phyloP scores from a whole-genome alignment of 2,888 invertebrate species.

The Agrilus mali region DNA sequence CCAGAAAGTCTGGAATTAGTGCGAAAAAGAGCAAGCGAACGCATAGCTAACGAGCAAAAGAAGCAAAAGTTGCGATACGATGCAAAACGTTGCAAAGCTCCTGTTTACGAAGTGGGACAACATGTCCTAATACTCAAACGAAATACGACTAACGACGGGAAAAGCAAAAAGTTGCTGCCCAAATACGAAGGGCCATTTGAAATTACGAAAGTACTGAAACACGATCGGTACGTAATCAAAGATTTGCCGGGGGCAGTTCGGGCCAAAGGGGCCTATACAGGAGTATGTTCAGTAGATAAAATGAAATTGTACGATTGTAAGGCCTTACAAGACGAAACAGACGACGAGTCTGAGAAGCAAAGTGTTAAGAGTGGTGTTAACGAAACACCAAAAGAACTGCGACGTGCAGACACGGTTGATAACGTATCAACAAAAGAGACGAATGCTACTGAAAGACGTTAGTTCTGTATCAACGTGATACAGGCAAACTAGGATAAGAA shows the following conservation, averaged over 20 bases:
- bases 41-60: not conserved
- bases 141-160: not conserved
- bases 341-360: too few species aligned
- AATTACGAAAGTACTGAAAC: not conserved
- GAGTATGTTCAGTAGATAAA: too few species aligned
- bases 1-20: not conserved
- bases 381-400: too few species aligned
- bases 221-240: slow-evolving; percentile 1
- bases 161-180: not conserved
- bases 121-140: not conserved
- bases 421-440: too few species aligned
- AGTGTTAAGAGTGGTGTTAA: too few species aligned
- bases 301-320: too few species aligned
- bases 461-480: too few species aligned
- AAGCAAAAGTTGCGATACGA: slow-evolving; percentile 1
- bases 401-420: too few species aligned
- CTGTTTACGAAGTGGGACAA: not conserved
- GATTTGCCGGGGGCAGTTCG: not conserved
- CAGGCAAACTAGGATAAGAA: too few species aligned
- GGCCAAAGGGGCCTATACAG: too few species aligned
- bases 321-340: too few species aligned
- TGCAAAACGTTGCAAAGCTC: not conserved
- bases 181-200: not conserved
- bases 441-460: too few species aligned
- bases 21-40: not conserved